Conservation (phyloP, 1,140 invertebrate genomes). For the Euwallacea similis region DNA sequence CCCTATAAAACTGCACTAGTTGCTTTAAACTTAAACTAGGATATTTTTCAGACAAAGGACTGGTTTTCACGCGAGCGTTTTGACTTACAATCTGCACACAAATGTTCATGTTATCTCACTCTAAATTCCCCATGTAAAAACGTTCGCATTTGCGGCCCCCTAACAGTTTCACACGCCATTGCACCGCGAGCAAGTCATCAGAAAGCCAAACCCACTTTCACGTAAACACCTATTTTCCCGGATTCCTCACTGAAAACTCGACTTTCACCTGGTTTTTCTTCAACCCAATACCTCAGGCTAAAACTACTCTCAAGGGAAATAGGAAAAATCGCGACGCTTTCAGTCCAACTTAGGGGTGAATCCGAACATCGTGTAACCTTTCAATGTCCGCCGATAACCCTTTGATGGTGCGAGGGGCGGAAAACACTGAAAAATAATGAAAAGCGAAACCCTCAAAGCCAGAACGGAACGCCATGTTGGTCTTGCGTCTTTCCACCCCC, state of each 20-base stretch:
- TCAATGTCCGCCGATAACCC: background rate
- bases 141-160: slow-evolving; percentile 19
- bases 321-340: background rate
- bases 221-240: slow-evolving; percentile 10
- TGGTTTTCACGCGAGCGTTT: too few relatives aligned
- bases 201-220: slow-evolving; percentile 46
- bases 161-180: slow-evolving; percentile 24
- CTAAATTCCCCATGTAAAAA: slow-evolving; percentile 32
- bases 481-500: slow-evolving; percentile 43
- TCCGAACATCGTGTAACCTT: slow-evolving; percentile 30
- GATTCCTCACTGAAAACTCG: background rate
- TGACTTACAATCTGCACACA: slow-evolving; percentile 44
- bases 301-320: background rate
- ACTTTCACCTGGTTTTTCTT: background rate
- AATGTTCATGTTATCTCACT: slow-evolving; percentile 48
- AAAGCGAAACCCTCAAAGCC: slow-evolving; percentile 27
- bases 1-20: too few relatives aligned
- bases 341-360: slow-evolving; percentile 14
- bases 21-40: too few relatives aligned
- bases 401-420: slow-evolving; percentile 34
- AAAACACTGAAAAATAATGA: slow-evolving; percentile 38
- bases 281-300: too few relatives aligned
- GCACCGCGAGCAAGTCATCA: slow-evolving; percentile 31
- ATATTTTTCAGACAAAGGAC: too few relatives aligned
- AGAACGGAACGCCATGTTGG: slow-evolving; percentile 45